phyloP scores from a whole-genome alignment of 1,140 invertebrate genomes.

The Calephelis nemesis region DNA sequence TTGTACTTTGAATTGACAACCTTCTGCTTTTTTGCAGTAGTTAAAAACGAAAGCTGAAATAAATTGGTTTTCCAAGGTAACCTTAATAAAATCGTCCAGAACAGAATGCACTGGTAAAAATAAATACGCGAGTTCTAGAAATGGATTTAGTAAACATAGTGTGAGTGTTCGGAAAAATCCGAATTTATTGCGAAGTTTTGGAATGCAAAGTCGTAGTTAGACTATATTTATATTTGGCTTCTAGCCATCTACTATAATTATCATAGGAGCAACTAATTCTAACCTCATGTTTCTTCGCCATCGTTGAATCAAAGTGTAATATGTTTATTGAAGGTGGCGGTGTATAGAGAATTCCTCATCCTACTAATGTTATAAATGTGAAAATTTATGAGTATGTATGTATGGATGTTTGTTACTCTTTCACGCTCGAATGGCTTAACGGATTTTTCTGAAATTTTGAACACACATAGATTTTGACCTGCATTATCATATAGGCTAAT shows the following conservation, averaged over 20 bases:
- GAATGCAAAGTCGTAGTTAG: slow-evolving; percentile 58
- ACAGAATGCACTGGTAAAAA: neutral
- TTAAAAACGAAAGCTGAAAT: neutral
- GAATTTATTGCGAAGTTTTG: slow-evolving; percentile 34
- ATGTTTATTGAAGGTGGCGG: slow-evolving; percentile 29
- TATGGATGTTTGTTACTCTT: too few relatives aligned
- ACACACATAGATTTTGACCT: neutral
- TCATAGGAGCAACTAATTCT: slow-evolving; percentile 64
- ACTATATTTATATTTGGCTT: slow-evolving; percentile 59
- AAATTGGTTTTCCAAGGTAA: slow-evolving; percentile 18
- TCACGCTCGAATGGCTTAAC: too few relatives aligned
- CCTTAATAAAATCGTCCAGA: slow-evolving; percentile 7
- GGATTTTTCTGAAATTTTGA: too few relatives aligned
- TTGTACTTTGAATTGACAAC: too few relatives aligned
- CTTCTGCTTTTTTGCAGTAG: neutral
- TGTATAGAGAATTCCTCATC: neutral
- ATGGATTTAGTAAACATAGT: slow-evolving; percentile 14
- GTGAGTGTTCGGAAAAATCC: slow-evolving; percentile 35
- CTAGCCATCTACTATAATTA: slow-evolving; percentile 63
- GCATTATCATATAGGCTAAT: too few relatives aligned
- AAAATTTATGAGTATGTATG: too few relatives aligned
- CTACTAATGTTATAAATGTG: neutral
- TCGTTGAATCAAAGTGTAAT: slow-evolving; percentile 25
- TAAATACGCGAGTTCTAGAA: slow-evolving; percentile 10
- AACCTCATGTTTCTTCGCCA: slow-evolving; percentile 45